A percentile compares a stretch with the other conserved stretches of the same genome.
phyloP scores from a whole-genome alignment of 2,888 invertebrate species.

The Ormyrus nitidulus region DNA sequence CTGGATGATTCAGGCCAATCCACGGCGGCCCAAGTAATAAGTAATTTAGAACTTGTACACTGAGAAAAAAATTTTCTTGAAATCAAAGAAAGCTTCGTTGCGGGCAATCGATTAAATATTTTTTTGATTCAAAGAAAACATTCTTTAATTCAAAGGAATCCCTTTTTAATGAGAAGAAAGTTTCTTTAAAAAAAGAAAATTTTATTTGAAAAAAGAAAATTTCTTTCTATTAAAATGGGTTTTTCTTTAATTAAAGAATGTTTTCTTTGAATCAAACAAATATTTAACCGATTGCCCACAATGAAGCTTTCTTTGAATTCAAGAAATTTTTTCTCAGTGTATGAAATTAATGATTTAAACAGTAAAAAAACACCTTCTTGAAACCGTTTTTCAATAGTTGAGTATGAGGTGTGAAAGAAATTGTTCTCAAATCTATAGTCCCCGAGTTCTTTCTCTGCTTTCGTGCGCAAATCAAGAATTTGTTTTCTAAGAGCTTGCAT shows the following conservation, averaged over 20 bases:
- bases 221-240: too few species aligned
- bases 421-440: conserved; percentile 60
- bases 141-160: too few species aligned
- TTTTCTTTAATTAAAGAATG: neutral
- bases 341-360: neutral
- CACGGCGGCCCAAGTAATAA: too few species aligned
- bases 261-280: neutral
- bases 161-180: too few species aligned
- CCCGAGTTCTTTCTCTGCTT: conserved; percentile 51
- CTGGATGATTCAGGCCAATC: too few species aligned
- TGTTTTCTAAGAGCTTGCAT: conserved; percentile 61
- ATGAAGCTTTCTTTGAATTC: neutral
- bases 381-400: conserved; percentile 60
- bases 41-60: too few species aligned
- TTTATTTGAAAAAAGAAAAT: neutral
- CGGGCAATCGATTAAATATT: too few species aligned
- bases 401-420: conserved; percentile 61
- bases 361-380: conserved; percentile 58
- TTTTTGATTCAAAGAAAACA: too few species aligned
- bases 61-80: too few species aligned
- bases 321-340: neutral
- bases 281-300: too few species aligned
- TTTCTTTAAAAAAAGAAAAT: neutral
- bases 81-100: too few species aligned
- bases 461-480: conserved; percentile 51